Evolutionary conservation across 2,888 invertebrate genomes (phyloP), one percentile per base, ranked within the genome.

Genomic region (Tenthredo livida): DNA sequence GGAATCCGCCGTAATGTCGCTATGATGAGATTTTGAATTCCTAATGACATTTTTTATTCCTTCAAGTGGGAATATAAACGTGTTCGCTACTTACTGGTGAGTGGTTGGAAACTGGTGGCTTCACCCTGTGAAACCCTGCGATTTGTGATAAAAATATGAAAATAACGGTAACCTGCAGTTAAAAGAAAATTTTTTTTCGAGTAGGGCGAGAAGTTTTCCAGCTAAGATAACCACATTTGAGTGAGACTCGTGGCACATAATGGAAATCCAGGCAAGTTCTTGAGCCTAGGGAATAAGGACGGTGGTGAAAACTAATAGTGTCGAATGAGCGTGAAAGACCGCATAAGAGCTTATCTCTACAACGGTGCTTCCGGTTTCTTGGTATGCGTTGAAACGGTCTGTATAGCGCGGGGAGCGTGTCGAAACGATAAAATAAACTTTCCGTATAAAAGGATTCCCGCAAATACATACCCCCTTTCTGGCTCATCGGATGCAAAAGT

Each of bases 401-500:
- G 83, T 47, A 67, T n/a, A n/a, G n/a, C n/a, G 47, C n/a, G 54
- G 61, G 61, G 17, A 50, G 75, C 47, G 78, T 77, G 77, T 72
- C 78, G 78, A 54, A 65, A 47, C 58, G 84, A 84, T 85, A 86
- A 89, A 86, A 87, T 88, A 88, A 89, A 89, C 87, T 90, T 89
- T 88, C 86, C 43, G 86, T 86, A 86, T 86, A 87, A 89, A 88
- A 87, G 87, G 87, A 88, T 85, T 85, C 85, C 78, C 80, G 84
- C 78, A 87, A 88, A 84, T 86, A 87, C 86, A 88, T 86, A 67
- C 87, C 88, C 84, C 86, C 86, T 90, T 89, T 89, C 88, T 87
- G 89, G 87, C 85, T 85, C 86, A 86, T 89, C 88, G 88, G 87
- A 88, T 87, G 88, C 87, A 88, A 88, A 89, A 89, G 88, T 88